Conservation (phyloP, 2,888 invertebrate genomes). For the Syrista parreyssii region DNA sequence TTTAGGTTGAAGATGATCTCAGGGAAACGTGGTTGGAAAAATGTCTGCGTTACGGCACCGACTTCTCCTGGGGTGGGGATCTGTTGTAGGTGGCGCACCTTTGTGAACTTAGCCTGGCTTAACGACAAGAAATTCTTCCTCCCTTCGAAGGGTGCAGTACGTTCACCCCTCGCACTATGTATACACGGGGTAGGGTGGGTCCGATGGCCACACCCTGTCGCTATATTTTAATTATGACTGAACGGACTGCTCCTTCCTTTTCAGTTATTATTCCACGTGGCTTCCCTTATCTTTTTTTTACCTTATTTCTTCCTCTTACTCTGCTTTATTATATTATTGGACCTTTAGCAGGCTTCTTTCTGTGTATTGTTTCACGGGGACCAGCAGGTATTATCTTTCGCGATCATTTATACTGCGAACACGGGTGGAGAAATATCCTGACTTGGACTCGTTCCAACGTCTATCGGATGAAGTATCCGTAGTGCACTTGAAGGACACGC, state of each 20-base stretch:
- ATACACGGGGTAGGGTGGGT: background rate
- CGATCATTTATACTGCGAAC: background rate
- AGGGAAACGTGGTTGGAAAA: background rate
- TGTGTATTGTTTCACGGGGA: background rate
- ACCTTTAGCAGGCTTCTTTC: background rate
- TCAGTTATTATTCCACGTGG: background rate
- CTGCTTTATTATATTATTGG: background rate
- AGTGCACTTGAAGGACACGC: background rate
- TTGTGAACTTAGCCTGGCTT: background rate
- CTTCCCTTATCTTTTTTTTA: background rate
- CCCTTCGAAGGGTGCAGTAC: background rate
- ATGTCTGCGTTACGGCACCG: background rate
- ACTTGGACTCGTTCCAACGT: background rate
- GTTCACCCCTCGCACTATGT: background rate
- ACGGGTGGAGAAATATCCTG: background rate
- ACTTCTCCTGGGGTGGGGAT: background rate
- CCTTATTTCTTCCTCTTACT: background rate
- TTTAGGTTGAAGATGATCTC: background rate
- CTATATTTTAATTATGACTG: constrained; percentile 1
- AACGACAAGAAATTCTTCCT: background rate
- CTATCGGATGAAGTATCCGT: background rate
- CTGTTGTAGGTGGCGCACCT: background rate
- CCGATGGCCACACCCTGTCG: background rate
- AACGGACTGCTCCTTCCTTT: background rate
- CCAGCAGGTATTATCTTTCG: background rate